Evolutionary conservation across 2,888 invertebrate genomes (phyloP).

Genomic region (Netelia melanura): DNA sequence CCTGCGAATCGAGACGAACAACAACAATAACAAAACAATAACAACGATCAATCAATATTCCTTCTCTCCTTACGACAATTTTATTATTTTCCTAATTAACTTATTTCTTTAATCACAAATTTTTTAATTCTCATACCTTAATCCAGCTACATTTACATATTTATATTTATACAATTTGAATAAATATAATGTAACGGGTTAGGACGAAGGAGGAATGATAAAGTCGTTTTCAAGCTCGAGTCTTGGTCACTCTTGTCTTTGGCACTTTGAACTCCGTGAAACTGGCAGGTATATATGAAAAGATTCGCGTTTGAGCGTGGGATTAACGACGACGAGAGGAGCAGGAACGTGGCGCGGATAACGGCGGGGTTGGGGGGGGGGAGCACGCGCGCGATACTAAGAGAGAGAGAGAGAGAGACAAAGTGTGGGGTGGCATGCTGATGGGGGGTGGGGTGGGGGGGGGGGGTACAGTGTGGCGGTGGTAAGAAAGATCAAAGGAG

Average conservation of each 20-base stretch:
- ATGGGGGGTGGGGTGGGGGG: background rate
- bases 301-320: constrained; percentile 38
- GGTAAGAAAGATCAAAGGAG: constrained; percentile 67
- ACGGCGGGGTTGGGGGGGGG: background rate
- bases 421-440: too few relatives aligned
- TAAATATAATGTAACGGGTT: constrained; percentile 35
- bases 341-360: too few relatives aligned
- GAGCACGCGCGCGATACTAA: background rate
- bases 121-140: background rate
- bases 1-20: constrained; percentile 20
- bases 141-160: background rate
- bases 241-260: background rate
- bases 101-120: too few relatives aligned
- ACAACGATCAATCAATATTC: background rate
- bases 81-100: too few relatives aligned
- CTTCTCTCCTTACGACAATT: too few relatives aligned
- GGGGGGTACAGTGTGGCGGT: constrained; percentile 44
- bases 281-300: constrained; percentile 5
- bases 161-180: background rate
- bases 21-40: constrained; percentile 1
- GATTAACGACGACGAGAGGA: constrained; percentile 33
- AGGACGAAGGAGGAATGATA: background rate
- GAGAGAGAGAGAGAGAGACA: constrained; percentile 24
- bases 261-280: constrained; percentile 37
- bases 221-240: too few relatives aligned